A percentile compares a stretch with the other conserved stretches of the same genome.
Evolutionary conservation across 2,888 invertebrate genomes (phyloP).

Genomic region (Willowsia nigromaculata): DNA sequence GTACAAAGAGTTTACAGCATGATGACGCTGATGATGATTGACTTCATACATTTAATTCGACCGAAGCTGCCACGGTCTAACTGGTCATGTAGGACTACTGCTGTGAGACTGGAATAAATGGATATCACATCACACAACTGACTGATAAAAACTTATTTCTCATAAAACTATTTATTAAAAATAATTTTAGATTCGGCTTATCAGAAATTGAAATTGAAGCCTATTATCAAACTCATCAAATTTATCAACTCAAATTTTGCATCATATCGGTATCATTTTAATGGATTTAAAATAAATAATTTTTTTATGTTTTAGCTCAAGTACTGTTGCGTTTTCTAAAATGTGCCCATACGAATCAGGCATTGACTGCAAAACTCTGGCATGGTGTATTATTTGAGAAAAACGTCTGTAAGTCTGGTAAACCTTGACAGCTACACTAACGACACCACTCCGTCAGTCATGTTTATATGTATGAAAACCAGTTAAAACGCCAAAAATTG

Average conservation of each 20-base stretch:
- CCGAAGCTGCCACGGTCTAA: not conserved
- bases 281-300: no score
- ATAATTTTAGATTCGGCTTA: no score
- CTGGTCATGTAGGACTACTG: not conserved
- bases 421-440: not conserved
- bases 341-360: no score
- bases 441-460: not conserved
- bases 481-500: not conserved
- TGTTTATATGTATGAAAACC: not conserved
- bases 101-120: not conserved
- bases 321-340: no score
- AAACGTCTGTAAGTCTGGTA: not conserved
- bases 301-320: no score
- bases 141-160: not conserved
- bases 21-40: slow-evolving; percentile 29
- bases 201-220: no score
- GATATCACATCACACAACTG: not conserved
- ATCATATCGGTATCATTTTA: no score
- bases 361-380: no score
- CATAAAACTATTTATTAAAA: not conserved
- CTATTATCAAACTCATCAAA: no score
- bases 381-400: not conserved
- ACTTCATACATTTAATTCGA: slow-evolving; percentile 17
- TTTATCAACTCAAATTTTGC: no score
- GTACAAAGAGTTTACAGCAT: not conserved